Percentiles rank a stretch among this genome's conserved stretches.
phyloP scores from a whole-genome alignment of 2,888 invertebrate genomes.

The Diaperis boleti region DNA sequence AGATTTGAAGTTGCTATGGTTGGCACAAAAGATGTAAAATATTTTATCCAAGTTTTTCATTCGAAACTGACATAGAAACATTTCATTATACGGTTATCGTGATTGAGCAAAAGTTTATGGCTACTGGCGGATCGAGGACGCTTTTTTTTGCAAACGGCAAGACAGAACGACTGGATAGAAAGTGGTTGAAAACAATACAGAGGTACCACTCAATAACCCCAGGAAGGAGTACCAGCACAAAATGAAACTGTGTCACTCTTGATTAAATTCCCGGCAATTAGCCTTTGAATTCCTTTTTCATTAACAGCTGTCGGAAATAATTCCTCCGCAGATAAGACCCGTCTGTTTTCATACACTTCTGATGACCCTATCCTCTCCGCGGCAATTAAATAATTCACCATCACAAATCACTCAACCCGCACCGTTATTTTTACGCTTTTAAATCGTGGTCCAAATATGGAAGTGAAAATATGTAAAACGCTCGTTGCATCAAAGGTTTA shows the following conservation, averaged over 20 bases:
- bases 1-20: no score
- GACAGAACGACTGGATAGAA: no score
- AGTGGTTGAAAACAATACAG: no score
- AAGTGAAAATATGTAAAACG: constrained; percentile 32
- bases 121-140: no score
- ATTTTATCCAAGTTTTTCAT: no score
- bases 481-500: constrained; percentile 32
- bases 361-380: not conserved
- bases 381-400: constrained; percentile 23
- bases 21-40: no score
- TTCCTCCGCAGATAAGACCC: constrained; percentile 8
- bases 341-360: not conserved
- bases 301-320: constrained; percentile 15
- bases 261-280: not conserved
- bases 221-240: no score
- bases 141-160: no score
- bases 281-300: not conserved
- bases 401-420: constrained; percentile 14
- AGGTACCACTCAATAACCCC: no score
- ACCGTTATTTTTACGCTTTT: constrained; percentile 12
- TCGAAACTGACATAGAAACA: no score
- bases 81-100: no score
- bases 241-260: not conserved
- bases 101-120: no score
- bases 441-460: constrained; percentile 24